Percentiles rank a stretch among this genome's conserved stretches.
Conservation (phyloP, 1,140 invertebrate species). For the Radopholus similis region DNA sequence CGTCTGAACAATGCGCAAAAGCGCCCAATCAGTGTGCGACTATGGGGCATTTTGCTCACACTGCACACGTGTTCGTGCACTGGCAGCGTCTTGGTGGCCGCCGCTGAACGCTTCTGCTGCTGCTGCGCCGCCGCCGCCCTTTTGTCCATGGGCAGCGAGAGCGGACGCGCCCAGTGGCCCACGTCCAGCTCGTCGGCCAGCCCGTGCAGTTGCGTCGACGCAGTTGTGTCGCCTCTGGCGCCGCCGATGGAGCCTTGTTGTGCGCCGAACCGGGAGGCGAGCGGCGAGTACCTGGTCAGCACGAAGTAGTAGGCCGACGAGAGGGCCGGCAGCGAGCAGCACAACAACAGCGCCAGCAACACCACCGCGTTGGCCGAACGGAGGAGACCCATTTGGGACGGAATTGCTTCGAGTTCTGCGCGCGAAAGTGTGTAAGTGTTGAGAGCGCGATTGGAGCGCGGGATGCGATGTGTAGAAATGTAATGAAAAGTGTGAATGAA, state of each 20-base stretch:
- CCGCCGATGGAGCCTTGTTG: not conserved
- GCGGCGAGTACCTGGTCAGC: constrained; percentile 5
- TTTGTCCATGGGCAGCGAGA: not conserved
- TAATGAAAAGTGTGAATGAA: too few relatives aligned
- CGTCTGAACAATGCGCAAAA: not conserved
- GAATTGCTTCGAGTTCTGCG: too few relatives aligned
- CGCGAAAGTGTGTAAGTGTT: too few relatives aligned
- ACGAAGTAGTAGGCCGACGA: not conserved
- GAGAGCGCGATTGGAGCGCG: too few relatives aligned
- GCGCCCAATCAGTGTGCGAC: not conserved
- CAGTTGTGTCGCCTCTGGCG: not conserved
- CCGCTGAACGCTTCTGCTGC: not conserved
- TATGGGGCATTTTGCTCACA: not conserved
- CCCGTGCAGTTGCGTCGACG: not conserved
- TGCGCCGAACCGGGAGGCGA: not conserved
- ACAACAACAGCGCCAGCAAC: too few relatives aligned
- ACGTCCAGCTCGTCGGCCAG: not conserved
- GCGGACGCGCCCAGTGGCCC: not conserved
- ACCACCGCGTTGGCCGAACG: too few relatives aligned
- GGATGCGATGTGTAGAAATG: too few relatives aligned
- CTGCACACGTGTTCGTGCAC: constrained; percentile 9
- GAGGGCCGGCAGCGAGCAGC: too few relatives aligned
- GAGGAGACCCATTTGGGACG: not conserved
- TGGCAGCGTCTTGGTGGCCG: not conserved
- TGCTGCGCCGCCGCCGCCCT: not conserved